Evolutionary conservation across 2,888 invertebrate genomes (phyloP).

Genomic region (Melieria crassipennis): DNA sequence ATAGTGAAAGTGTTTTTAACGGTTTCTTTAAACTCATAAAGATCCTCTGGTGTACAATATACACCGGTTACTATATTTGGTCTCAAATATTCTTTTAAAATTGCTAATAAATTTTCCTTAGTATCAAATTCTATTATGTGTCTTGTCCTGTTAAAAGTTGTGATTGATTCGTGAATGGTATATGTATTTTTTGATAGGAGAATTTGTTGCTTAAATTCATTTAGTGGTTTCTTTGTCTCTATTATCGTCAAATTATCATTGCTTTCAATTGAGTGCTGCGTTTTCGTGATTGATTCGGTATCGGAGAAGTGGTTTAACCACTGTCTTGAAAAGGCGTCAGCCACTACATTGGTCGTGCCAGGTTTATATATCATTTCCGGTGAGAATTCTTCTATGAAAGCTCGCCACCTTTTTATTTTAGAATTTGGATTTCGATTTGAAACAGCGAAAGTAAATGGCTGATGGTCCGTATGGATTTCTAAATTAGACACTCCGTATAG

Average conservation of each 20-base stretch:
- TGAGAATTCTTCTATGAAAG: conserved; percentile 51
- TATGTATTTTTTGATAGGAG: conserved; percentile 7
- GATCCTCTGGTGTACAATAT: too few species aligned
- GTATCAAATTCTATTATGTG: conserved; percentile 36
- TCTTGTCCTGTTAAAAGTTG: conserved; percentile 20
- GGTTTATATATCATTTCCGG: conserved; percentile 47
- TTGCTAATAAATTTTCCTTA: conserved; percentile 21
- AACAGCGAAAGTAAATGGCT: conserved; percentile 38
- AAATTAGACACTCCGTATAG: conserved; percentile 51
- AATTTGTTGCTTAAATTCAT: conserved; percentile 38
- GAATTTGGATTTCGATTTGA: conserved; percentile 50
- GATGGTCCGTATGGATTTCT: conserved; percentile 43
- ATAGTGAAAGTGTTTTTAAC: too few species aligned
- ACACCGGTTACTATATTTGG: too few species aligned
- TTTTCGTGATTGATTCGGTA: neutral
- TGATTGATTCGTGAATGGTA: conserved; percentile 19
- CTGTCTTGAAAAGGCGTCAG: conserved; percentile 29
- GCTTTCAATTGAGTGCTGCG: conserved; percentile 36
- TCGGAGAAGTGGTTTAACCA: conserved; percentile 3
- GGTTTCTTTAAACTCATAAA: conserved; percentile 27
- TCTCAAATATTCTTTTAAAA: conserved; percentile 32
- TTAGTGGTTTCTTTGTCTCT: conserved; percentile 33
- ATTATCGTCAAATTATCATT: conserved; percentile 18
- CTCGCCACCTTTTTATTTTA: conserved; percentile 57
- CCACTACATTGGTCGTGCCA: conserved; percentile 25